Conservation (phyloP, 2,888 invertebrate genomes). For the Chalcosyrphus nemorum region DNA sequence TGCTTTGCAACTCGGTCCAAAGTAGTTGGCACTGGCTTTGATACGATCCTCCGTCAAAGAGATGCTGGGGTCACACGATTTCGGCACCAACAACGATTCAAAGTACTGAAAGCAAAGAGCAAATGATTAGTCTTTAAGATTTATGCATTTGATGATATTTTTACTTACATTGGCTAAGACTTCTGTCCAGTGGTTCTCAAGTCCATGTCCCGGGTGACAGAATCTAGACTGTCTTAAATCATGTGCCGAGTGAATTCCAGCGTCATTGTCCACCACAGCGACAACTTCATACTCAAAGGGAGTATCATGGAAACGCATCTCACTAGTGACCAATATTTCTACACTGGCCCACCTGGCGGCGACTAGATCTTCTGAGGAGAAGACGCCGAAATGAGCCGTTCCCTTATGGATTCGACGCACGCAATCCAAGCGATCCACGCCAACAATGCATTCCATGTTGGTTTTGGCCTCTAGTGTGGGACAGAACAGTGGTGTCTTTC, state of each 20-base stretch:
- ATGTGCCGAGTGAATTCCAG: conserved; percentile 84
- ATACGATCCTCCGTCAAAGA: conserved; percentile 90
- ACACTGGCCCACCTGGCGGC: conserved; percentile 87
- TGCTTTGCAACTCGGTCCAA: conserved; percentile 91
- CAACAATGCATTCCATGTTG: conserved; percentile 88
- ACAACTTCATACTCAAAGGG: conserved; percentile 86
- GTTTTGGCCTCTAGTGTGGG: conserved; percentile 85
- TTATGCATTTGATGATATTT: neutral
- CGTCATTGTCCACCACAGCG: conserved; percentile 85
- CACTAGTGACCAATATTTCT: conserved; percentile 88
- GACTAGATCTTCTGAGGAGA: conserved; percentile 92
- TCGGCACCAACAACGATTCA: conserved; percentile 87
- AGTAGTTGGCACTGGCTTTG: conserved; percentile 88
- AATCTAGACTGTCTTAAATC: conserved; percentile 87
- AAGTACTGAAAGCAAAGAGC: conserved; percentile 85
- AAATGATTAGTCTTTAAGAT: neutral
- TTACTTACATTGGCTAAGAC: conserved; percentile 88
- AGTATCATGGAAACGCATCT: conserved; percentile 84
- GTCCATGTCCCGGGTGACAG: conserved; percentile 92
- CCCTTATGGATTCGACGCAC: conserved; percentile 89
- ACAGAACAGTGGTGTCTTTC: conserved; percentile 85
- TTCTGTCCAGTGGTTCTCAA: conserved; percentile 88
- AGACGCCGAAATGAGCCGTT: conserved; percentile 91
- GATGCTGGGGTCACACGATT: conserved; percentile 86
- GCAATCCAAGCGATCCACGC: conserved; percentile 91